Percentiles rank a stretch among this genome's conserved stretches.
Conservation (phyloP, 2,113 vertebrate species). For the Nycticryphes semicollaris region DNA sequence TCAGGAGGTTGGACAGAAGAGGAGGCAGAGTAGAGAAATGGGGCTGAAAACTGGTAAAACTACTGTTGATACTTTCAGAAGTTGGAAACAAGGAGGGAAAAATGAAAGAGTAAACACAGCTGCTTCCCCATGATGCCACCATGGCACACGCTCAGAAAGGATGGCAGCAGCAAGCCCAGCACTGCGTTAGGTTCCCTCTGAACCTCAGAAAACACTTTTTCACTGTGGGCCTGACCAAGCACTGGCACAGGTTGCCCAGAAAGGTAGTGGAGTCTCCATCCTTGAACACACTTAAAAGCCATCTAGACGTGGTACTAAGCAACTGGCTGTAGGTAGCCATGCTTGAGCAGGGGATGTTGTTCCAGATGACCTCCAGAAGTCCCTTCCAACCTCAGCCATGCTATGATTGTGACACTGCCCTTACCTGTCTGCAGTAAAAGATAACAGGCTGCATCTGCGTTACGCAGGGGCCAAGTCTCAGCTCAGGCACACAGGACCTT, state of each 20-base stretch:
- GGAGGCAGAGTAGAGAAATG: neutral
- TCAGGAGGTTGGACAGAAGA: neutral
- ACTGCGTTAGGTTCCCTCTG: rapidly evolving
- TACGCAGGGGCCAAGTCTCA: rapidly evolving
- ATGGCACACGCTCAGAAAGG: rapidly evolving
- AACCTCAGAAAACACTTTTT: neutral
- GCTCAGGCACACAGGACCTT: neutral
- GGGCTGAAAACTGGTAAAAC: neutral
- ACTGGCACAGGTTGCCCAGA: neutral
- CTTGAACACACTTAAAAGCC: neutral
- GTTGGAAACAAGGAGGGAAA: neutral
- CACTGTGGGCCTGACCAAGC: neutral
- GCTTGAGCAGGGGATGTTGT: neutral
- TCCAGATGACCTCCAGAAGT: neutral
- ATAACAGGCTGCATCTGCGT: neutral
- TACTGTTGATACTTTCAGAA: neutral
- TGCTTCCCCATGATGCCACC: neutral
- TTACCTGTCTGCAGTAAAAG: neutral
- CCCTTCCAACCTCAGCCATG: neutral
- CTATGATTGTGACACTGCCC: neutral
- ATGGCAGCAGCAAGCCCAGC: neutral
- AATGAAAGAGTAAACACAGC: neutral
- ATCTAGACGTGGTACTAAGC: no score
- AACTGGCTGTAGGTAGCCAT: neutral
- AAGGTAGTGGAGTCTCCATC: neutral